Evolutionary conservation across 1,140 invertebrate genomes (phyloP).

Genomic region (Drosophila guanche): DNA sequence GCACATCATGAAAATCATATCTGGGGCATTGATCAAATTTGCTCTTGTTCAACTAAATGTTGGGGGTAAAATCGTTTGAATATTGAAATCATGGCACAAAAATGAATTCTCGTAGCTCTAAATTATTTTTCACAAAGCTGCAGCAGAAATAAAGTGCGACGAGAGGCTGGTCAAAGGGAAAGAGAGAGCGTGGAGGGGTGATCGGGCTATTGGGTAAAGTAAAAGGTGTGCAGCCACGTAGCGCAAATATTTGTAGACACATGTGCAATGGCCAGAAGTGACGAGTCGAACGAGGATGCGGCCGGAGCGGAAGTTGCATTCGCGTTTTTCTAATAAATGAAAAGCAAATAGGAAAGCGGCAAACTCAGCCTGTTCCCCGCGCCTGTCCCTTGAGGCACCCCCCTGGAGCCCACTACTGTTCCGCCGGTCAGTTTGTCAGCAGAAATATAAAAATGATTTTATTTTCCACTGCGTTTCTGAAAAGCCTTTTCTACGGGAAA

Average conservation of each 20-base stretch:
- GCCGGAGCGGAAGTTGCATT: slow-evolving; percentile 31
- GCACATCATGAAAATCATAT: slow-evolving; percentile 11
- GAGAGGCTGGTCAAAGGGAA: no score
- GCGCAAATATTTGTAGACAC: slow-evolving; percentile 80
- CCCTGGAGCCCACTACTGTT: not conserved
- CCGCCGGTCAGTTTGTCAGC: slow-evolving; percentile 25
- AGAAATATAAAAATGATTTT: slow-evolving; percentile 70
- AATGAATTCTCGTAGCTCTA: no score
- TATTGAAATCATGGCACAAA: slow-evolving; percentile 66
- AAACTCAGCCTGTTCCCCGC: slow-evolving; percentile 21
- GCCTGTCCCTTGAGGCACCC: no score
- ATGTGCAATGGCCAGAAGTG: slow-evolving; percentile 73
- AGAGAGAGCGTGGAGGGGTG: not conserved
- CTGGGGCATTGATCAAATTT: slow-evolving; percentile 20
- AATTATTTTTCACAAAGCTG: slow-evolving; percentile 31
- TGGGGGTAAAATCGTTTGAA: slow-evolving; percentile 40
- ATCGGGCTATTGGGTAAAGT: slow-evolving; percentile 16
- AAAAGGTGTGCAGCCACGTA: slow-evolving; percentile 73
- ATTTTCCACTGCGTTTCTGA: slow-evolving; percentile 30
- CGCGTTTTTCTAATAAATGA: slow-evolving; percentile 76
- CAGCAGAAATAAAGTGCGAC: no score
- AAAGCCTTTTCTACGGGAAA: slow-evolving; percentile 4
- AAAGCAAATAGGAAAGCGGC: slow-evolving; percentile 70
- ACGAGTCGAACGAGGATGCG: slow-evolving; percentile 31
- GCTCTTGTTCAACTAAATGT: slow-evolving; percentile 42